Conservation (phyloP, 2,113 vertebrate species). For the Centrocercus urophasianus region DNA sequence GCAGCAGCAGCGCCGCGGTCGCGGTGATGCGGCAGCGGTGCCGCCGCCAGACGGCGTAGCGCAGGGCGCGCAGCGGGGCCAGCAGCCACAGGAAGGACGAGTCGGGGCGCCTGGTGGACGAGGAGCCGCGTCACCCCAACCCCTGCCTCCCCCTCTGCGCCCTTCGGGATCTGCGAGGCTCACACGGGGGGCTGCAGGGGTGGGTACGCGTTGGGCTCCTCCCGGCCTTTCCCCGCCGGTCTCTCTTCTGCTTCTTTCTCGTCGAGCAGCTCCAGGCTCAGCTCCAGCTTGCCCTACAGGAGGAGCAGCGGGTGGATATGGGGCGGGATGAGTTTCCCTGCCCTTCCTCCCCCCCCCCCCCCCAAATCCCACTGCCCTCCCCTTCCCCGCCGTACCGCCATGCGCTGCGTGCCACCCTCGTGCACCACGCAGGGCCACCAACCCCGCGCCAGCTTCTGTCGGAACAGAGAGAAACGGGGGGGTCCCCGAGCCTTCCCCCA, state of each 20-base stretch:
- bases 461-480: constrained; percentile 65
- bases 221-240: constrained; percentile 69
- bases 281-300: constrained; percentile 75
- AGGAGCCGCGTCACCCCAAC: neutral
- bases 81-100: constrained; percentile 48
- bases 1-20: neutral
- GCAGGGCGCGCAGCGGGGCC: constrained; percentile 48
- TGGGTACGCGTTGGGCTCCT: constrained; percentile 75
- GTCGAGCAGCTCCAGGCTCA: constrained; percentile 73
- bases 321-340: neutral
- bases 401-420: constrained; percentile 2
- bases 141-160: accelerated
- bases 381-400: constrained; percentile 52
- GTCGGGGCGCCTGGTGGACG: constrained; percentile 44
- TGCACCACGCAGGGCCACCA: constrained; percentile 78
- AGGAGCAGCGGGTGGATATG: too few species aligned
- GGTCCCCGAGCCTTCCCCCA: accelerated
- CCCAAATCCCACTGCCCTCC: accelerated
- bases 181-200: constrained; percentile 69
- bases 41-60: constrained; percentile 30
- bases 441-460: constrained; percentile 51
- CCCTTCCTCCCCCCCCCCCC: too few species aligned
- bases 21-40: constrained; percentile 44
- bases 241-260: constrained; percentile 64
- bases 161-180: neutral